Conservation (phyloP, 2,113 vertebrate species). For the Tupaia tana region DNA sequence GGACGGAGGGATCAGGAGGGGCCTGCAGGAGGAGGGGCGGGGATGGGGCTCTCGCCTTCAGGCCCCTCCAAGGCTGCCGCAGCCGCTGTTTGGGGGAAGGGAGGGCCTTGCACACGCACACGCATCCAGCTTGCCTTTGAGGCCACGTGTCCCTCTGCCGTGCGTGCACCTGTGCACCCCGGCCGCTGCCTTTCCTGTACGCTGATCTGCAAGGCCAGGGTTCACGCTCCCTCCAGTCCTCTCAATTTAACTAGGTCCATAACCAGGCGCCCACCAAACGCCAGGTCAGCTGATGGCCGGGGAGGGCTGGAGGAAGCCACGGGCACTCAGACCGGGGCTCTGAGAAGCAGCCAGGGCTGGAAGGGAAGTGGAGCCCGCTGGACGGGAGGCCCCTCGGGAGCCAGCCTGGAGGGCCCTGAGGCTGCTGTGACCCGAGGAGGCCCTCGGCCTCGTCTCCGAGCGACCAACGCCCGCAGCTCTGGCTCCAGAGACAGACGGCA, state of each 20-base stretch:
- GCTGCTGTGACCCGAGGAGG: background rate
- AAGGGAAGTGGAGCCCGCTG: no score
- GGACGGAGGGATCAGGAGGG: slow-evolving; percentile 84
- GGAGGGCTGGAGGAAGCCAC: background rate
- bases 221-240: no score
- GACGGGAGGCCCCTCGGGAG: no score
- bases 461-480: background rate
- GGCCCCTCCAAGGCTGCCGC: slow-evolving; percentile 65
- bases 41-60: slow-evolving; percentile 11
- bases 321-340: background rate
- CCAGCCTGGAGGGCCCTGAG: no score
- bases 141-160: no score
- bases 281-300: fast-evolving
- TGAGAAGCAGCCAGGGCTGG: background rate
- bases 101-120: fast-evolving
- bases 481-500: background rate
- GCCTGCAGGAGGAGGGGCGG: background rate
- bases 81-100: background rate
- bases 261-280: fast-evolving
- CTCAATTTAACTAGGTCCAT: background rate
- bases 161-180: background rate
- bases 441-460: background rate
- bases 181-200: background rate
- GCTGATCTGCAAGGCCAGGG: fast-evolving
- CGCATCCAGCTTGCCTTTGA: no score